A percentile compares a stretch with the other conserved stretches of the same genome.
Evolutionary conservation across 2,888 invertebrate genomes (phyloP).

Genomic region (Bellardia pandia): DNA sequence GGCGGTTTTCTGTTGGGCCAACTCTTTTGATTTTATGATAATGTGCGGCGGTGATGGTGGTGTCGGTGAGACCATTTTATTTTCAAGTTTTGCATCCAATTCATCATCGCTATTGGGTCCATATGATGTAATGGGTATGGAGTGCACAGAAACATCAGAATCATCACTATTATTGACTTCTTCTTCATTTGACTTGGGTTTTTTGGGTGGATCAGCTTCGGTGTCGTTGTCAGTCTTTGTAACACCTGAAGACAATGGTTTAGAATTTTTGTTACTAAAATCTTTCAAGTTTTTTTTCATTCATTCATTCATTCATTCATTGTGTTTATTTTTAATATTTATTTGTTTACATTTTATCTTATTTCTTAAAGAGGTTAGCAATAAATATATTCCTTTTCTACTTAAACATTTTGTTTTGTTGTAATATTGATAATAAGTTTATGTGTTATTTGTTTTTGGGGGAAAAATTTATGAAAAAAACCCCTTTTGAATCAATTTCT

Average conservation of each 20-base stretch:
- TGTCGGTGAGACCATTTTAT: slow-evolving; percentile 31
- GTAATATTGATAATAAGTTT: too few relatives aligned
- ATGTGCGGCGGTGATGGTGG: slow-evolving; percentile 39
- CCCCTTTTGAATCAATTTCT: too few relatives aligned
- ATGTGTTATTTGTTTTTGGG: too few relatives aligned
- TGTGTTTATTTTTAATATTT: too few relatives aligned
- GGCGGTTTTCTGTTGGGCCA: slow-evolving; percentile 30
- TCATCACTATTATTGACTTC: slow-evolving; percentile 75
- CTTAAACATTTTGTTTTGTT: too few relatives aligned
- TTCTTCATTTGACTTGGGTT: slow-evolving; percentile 69
- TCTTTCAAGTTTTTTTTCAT: too few relatives aligned
- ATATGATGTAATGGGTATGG: slow-evolving; percentile 83
- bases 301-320: too few relatives aligned
- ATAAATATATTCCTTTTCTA: too few relatives aligned
- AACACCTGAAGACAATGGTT: slow-evolving; percentile 37
- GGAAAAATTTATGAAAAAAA: too few relatives aligned
- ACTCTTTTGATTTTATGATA: slow-evolving; percentile 12
- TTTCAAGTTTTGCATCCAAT: slow-evolving; percentile 47
- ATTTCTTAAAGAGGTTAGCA: too few relatives aligned
- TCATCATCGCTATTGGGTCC: slow-evolving; percentile 80
- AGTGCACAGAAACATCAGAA: slow-evolving; percentile 82
- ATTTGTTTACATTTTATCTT: too few relatives aligned
- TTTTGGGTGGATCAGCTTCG: slow-evolving; percentile 67
- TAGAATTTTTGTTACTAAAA: too few relatives aligned
- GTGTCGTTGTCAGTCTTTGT: slow-evolving; percentile 42